These are phyloP conservation scores for Tricholauxania praeusta DNA, from an alignment of 2,888 invertebrate genomes.

Conservation along the genomic window DNA sequence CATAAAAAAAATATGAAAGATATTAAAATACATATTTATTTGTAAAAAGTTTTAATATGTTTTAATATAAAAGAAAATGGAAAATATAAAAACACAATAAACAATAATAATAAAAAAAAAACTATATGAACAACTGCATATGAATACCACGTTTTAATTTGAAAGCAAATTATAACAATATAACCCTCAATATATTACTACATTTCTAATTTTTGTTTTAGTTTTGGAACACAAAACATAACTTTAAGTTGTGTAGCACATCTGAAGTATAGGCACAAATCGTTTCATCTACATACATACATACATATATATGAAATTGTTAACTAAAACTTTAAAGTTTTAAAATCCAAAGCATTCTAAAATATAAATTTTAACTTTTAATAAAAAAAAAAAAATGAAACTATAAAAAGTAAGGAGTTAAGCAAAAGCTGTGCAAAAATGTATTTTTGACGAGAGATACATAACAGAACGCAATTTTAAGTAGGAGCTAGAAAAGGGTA, in stretches of 20 bases:
- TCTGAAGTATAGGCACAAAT: too few species aligned
- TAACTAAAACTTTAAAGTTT: constrained; percentile 3
- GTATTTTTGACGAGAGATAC: too few species aligned
- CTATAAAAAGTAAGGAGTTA: background rate
- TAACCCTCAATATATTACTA: too few species aligned
- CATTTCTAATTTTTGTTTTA: too few species aligned
- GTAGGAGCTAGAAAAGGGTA: too few species aligned
- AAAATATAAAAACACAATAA: constrained; percentile 42
- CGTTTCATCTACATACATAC: too few species aligned
- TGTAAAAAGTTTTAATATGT: constrained; percentile 39
- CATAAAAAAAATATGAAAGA: constrained; percentile 19
- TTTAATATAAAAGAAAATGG: constrained; percentile 43
- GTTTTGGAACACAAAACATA: too few species aligned
- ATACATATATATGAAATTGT: too few species aligned
- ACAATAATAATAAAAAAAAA: constrained; percentile 30
- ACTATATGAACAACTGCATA: background rate
- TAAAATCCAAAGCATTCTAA: background rate
- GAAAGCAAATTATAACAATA: too few species aligned
- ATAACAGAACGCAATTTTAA: too few species aligned
- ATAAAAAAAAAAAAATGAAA: background rate
- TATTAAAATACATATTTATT: constrained; percentile 38
- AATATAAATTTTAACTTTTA: background rate
- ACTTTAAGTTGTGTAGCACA: too few species aligned
- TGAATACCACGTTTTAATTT: too few species aligned
- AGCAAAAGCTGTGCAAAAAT: background rate